phyloP scores from a whole-genome alignment of 2,797 vertebrate species.

The Acanthopagrus latus region DNA sequence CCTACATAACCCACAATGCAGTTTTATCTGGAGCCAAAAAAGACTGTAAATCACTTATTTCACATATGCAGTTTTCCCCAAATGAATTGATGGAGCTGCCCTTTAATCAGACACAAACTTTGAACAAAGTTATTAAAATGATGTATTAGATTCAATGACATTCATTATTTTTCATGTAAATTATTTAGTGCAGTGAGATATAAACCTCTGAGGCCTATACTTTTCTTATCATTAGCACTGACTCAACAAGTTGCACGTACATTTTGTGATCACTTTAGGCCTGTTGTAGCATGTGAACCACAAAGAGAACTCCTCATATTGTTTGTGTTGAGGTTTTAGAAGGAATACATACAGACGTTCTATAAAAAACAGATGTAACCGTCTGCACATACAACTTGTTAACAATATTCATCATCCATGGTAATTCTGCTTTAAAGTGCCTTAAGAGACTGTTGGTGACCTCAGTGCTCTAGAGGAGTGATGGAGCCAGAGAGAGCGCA shows the following conservation, averaged over 20 bases:
- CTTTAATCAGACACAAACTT: neutral
- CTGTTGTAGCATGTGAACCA: neutral
- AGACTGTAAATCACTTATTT: no score
- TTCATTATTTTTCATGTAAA: neutral
- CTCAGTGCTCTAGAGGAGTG: slow-evolving; percentile 55
- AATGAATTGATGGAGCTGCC: no score
- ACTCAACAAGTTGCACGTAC: neutral
- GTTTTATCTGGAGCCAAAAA: no score
- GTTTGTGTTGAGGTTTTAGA: neutral
- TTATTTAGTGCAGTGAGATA: neutral
- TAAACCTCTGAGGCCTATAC: neutral
- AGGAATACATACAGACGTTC: neutral
- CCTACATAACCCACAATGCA: no score
- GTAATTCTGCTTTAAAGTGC: slow-evolving; percentile 37
- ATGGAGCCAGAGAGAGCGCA: slow-evolving; percentile 58
- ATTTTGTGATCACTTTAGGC: neutral
- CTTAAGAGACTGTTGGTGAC: slow-evolving; percentile 33
- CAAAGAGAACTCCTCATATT: neutral
- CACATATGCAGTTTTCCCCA: no score
- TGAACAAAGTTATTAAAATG: neutral
- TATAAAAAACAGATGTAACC: neutral
- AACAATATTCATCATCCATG: slow-evolving; percentile 6
- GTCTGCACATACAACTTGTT: neutral
- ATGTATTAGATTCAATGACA: neutral
- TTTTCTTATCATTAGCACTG: neutral